Percentiles rank a stretch among this genome's conserved stretches.
phyloP scores from a whole-genome alignment of 2,113 vertebrate species.

The Pipa parva region DNA sequence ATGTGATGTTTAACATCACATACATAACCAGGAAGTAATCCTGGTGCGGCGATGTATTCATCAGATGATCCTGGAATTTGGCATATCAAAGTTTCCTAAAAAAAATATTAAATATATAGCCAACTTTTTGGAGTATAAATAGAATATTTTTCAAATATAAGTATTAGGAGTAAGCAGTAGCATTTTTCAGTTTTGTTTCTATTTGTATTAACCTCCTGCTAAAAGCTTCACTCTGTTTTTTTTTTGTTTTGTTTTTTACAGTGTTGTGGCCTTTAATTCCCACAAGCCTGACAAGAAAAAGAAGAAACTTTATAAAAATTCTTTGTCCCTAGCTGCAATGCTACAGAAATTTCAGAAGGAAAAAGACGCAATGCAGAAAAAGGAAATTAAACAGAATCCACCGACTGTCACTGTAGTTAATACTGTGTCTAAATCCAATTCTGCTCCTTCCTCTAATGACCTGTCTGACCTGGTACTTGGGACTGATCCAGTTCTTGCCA shows the following conservation, averaged over 20 bases:
- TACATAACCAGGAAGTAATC: no score
- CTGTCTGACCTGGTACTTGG: conserved; percentile 64
- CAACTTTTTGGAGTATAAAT: no score
- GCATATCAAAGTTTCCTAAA: no score
- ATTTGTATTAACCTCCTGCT: background rate
- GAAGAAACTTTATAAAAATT: conserved; percentile 94
- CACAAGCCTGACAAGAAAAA: conserved; percentile 96
- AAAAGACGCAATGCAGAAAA: conserved; percentile 88
- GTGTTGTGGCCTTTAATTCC: conserved; percentile 80
- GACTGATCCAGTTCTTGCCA: conserved; percentile 82
- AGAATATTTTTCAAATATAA: no score
- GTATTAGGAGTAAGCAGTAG: background rate
- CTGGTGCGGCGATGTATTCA: no score
- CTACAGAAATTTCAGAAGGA: conserved; percentile 90
- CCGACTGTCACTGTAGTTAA: conserved; percentile 54
- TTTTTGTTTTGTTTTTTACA: conserved; percentile 1
- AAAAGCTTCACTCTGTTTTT: background rate
- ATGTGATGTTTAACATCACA: no score
- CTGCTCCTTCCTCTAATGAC: conserved; percentile 56
- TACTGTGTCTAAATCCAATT: conserved; percentile 59
- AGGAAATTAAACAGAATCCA: conserved; percentile 58
- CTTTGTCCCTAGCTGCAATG: conserved; percentile 88
- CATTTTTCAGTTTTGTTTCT: background rate
- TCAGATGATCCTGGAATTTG: no score
- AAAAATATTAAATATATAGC: no score